Evolutionary conservation across 2,113 vertebrate species (phyloP).

Genomic region (Oncorhynchus mykiss): DNA sequence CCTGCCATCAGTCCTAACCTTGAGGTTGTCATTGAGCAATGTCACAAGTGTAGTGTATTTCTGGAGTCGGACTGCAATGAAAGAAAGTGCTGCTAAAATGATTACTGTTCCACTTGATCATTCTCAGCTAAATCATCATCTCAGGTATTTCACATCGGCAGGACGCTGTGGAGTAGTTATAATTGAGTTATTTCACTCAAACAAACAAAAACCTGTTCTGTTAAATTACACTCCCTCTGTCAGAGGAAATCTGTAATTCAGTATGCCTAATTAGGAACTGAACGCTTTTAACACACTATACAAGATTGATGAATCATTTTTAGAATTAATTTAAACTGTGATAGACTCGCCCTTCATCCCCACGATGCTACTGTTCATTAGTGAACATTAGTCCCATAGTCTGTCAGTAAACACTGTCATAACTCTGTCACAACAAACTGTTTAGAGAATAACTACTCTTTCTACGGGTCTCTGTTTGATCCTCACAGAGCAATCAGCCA

Average conservation of each 20-base stretch:
- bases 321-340: conserved; percentile 64
- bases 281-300: conserved; percentile 55
- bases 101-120: conserved; percentile 66
- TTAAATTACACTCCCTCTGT: conserved; percentile 64
- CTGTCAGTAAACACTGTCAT: conserved; percentile 68
- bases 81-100: conserved; percentile 40
- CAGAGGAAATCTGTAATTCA: conserved; percentile 60
- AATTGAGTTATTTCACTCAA: conserved; percentile 72
- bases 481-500: conserved; percentile 51
- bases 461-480: conserved; percentile 49
- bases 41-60: not conserved
- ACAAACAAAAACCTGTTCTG: conserved; percentile 62
- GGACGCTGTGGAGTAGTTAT: conserved; percentile 67
- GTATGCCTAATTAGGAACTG: conserved; percentile 42
- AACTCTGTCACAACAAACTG: conserved; percentile 65
- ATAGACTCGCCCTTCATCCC: conserved; percentile 64
- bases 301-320: conserved; percentile 64
- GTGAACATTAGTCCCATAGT: conserved; percentile 38
- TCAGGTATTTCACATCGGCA: conserved; percentile 55
- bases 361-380: conserved; percentile 63
- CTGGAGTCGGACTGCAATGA: not conserved
- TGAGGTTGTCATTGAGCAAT: not conserved
- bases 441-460: conserved; percentile 62
- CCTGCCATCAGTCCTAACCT: conserved; percentile 27
- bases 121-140: conserved; percentile 51